Conservation (phyloP, 2,888 invertebrate species). For the Carterocephalus palaemon region DNA sequence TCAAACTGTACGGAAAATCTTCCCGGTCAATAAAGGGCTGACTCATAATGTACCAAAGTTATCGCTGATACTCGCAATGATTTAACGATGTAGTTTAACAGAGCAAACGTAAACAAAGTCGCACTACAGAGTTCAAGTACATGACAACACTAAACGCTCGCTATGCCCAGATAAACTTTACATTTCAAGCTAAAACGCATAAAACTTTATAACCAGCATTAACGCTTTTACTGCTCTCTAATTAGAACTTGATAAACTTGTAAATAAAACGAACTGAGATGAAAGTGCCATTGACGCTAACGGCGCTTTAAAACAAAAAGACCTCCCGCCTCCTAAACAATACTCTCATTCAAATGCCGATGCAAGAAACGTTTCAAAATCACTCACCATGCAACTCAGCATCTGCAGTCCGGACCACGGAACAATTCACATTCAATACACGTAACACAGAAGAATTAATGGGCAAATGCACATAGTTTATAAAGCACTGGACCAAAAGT, state of each 20-base stretch:
- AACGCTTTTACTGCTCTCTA: slow-evolving; percentile 58
- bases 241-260: slow-evolving; percentile 62
- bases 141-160: slow-evolving; percentile 37
- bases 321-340: slow-evolving; percentile 55
- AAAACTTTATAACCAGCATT: slow-evolving; percentile 54
- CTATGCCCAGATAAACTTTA: slow-evolving; percentile 51
- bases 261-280: slow-evolving; percentile 53
- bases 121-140: slow-evolving; percentile 45
- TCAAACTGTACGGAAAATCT: slow-evolving; percentile 20
- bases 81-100: slow-evolving; percentile 31
- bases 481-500: slow-evolving; percentile 50
- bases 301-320: slow-evolving; percentile 48
- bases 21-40: slow-evolving; percentile 11
- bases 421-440: slow-evolving; percentile 48
- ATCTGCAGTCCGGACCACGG: slow-evolving; percentile 57
- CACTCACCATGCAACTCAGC: slow-evolving; percentile 70
- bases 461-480: slow-evolving; percentile 37
- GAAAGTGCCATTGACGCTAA: slow-evolving; percentile 56
- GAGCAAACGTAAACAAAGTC: slow-evolving; percentile 37
- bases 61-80: slow-evolving; percentile 32
- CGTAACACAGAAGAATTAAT: slow-evolving; percentile 37
- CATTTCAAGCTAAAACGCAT: slow-evolving; percentile 59
- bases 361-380: slow-evolving; percentile 53
- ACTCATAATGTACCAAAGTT: slow-evolving; percentile 26
- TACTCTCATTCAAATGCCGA: slow-evolving; percentile 62